Base-by-base conservation (phyloP, 2,888 invertebrate species). In the Chrysolina oricalcia region DNA sequence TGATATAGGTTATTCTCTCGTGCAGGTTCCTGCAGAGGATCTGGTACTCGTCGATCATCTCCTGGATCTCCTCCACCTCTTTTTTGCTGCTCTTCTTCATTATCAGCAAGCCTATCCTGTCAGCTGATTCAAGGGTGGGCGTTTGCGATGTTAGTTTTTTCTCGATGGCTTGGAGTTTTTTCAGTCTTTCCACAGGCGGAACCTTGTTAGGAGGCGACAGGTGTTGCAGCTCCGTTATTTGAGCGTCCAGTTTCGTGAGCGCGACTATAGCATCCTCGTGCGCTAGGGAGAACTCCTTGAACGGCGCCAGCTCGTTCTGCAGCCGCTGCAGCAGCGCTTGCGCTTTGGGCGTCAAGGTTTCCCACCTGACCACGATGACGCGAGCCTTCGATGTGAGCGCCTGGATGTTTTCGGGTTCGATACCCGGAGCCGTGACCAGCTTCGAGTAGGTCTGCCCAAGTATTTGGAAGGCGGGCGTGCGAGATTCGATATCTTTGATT, bases 221-320 rank as follows among this genome's bases (percentile, higher is more conserved):
- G 81, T 93, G 93, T 82, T 94, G 91, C 3, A 94, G 88, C 73
- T 94, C 91, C 0, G 94, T 94, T 17, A 96, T 88, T 48, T 93
- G 90, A 0, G 94, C 93, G 82, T 96, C 95, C 0, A 95, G 91
- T 81, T 93, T 92, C 0, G 93, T 93, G 23, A 96, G 87, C 2
- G 92, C 92, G 13, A 94, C 91, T 0, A 96, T 91, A 0, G 94
- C 93, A 41, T 91, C 91, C 5, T 93, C 93, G 75, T 96, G 95
- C 15, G 93, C 93, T 2, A 92, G 91, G 15, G 93, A 91, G 83
- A 96, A 94, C 81, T 94, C 93, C 1, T 92, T 90, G 81, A 93
- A 93, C 0, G 91, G 89, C 76, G 92, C 92, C 59, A 91, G 89
- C 72, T 92, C 92, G 73, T 89, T 90, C 80, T 91, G 90, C 1